These are phyloP conservation scores for Australoheros scitulus DNA, from an alignment of 2,113 vertebrate genomes.

Conservation along the genomic window DNA sequence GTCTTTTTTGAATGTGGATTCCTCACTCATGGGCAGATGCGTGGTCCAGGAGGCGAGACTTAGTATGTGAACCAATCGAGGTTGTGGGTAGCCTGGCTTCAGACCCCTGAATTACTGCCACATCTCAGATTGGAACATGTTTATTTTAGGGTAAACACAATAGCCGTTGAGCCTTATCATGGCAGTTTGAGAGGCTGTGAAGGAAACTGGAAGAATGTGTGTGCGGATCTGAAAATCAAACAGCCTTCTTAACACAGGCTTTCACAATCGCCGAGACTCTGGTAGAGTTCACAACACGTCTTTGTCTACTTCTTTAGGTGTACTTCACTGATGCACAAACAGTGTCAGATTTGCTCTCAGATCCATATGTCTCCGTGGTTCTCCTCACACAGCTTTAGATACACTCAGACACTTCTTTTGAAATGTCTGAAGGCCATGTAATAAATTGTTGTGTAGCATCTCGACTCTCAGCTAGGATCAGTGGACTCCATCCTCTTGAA, in stretches of 20 bases:
- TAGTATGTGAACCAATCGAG: not conserved
- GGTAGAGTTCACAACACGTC: not conserved
- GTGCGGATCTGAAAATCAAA: not conserved
- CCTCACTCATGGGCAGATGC: not conserved
- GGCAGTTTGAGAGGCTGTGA: not conserved
- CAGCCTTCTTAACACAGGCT: not conserved
- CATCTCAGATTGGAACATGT: not conserved
- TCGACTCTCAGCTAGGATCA: conserved; percentile 49
- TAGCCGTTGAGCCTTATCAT: not conserved
- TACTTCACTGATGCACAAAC: conserved; percentile 5
- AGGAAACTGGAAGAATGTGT: not conserved
- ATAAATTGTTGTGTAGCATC: conserved; percentile 44
- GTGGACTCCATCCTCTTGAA: conserved; percentile 55
- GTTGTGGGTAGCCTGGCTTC: not conserved
- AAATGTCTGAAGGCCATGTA: conserved; percentile 43
- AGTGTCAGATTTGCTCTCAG: conserved; percentile 13
- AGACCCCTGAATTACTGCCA: not conserved
- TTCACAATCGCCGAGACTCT: not conserved
- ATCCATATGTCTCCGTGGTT: not conserved
- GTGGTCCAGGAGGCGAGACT: not conserved
- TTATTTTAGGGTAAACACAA: not conserved
- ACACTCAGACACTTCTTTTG: conserved; percentile 17
- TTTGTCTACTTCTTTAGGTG: conserved; percentile 4
- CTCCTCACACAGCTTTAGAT: conserved; percentile 21
- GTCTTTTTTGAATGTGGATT: not conserved